Base-by-base conservation (phyloP, 2,797 vertebrate genomes). In the Epinephelus coioides region DNA sequence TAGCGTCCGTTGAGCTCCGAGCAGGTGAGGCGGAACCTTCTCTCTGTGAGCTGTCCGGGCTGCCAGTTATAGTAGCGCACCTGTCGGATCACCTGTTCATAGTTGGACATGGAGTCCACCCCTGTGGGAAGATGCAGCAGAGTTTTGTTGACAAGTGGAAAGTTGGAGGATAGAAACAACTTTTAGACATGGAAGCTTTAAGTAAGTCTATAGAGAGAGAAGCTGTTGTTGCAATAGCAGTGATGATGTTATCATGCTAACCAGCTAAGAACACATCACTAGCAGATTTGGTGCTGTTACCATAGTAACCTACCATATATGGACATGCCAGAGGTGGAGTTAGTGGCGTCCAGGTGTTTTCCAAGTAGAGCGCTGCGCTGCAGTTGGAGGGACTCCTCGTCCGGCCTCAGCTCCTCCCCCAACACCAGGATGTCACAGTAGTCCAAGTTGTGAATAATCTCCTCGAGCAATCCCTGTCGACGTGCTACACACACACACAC, bases 1-100 rank as follows among this genome's bases (percentile, higher is more conserved):
- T 99, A 99, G 46, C 97, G 97, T 15, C 98, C 98, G 0, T 98
- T 99, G 72, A 99, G 96, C 89, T 99, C 98, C 0, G 98, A 99
- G 91, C 98, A 99, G 84, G 97, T 98, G 87, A 99, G 93, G 73
- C 94, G 95, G 89, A 99, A 99, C 65, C 91, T 94, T 59, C 97
- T 95, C 49, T 95, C 94, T 1, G 94, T 94, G 1, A 95, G 88
- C 11, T 92, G 91, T 14, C 84, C 91, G 0, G 96, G 91, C 55
- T 6, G 91, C 96, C 95, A 96, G 89, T 96, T 96, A 38, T 95
- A 95, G 83, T 98, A 99, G 0, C 85, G 95, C 66, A 99, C 92
- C 87, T 97, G 96, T 77, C 79, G 93, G 78, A 99, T 95, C 55
- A 97, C 97, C 81, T 97, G 95, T n/a, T 98, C 97, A 0, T 99